These are phyloP conservation scores for Pangasianodon hypophthalmus DNA, from an alignment of 2,113 vertebrate genomes.

Conservation along the genomic window DNA sequence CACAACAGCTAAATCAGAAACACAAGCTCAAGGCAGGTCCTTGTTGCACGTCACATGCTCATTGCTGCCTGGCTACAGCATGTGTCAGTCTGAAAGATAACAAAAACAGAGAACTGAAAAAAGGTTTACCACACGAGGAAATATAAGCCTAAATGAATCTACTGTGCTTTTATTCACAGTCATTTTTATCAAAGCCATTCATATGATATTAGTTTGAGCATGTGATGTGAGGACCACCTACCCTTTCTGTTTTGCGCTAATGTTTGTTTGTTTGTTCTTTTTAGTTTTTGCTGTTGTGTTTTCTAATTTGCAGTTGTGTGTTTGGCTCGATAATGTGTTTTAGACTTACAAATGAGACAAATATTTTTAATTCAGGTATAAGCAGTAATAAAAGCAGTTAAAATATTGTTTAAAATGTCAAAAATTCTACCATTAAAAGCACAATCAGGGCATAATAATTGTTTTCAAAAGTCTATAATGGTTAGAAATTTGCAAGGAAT, in stretches of 20 bases:
- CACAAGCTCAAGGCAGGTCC: background rate
- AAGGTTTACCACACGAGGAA: background rate
- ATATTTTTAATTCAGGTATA: too few relatives aligned
- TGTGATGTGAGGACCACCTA: too few relatives aligned
- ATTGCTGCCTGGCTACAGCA: background rate
- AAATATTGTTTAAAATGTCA: too few relatives aligned
- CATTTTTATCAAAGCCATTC: background rate
- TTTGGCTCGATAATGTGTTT: too few relatives aligned
- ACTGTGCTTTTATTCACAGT: background rate
- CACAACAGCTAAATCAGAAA: background rate
- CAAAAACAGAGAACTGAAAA: background rate
- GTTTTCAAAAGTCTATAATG: too few relatives aligned
- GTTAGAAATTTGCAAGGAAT: too few relatives aligned
- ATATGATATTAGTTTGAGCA: background rate
- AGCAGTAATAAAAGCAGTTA: too few relatives aligned
- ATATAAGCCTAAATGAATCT: background rate
- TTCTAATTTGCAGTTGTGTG: background rate
- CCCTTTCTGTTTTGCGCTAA: background rate
- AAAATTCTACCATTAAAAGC: too few relatives aligned
- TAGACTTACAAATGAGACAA: too few relatives aligned
- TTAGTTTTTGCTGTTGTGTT: background rate
- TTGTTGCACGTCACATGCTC: background rate
- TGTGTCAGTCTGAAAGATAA: background rate
- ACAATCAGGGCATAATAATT: too few relatives aligned
- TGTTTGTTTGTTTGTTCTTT: background rate